These are phyloP conservation scores for Labeo catla DNA, from an alignment of 2,113 vertebrate species.

Conservation along the genomic window DNA sequence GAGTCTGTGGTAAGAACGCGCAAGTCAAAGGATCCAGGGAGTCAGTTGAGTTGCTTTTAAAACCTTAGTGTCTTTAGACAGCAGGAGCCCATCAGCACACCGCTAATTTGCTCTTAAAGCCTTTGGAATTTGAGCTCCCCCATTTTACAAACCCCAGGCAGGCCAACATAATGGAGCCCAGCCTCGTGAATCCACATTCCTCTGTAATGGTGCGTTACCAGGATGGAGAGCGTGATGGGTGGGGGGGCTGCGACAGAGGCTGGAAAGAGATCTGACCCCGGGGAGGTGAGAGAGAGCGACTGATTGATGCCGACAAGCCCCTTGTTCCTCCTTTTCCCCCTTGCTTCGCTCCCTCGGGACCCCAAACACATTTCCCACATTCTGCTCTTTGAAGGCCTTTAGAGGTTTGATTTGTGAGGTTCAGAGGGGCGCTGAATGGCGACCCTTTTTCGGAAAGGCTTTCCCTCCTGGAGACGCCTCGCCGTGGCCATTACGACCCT, in stretches of 20 bases:
- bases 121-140: constrained; percentile 65
- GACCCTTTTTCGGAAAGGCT: constrained; percentile 82
- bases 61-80: constrained; percentile 42
- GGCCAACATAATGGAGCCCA: constrained; percentile 65
- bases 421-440: constrained; percentile 83
- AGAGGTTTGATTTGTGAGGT: constrained; percentile 86
- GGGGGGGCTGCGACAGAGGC: constrained; percentile 31
- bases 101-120: constrained; percentile 77
- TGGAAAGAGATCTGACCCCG: constrained; percentile 71
- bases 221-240: constrained; percentile 58
- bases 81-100: constrained; percentile 44
- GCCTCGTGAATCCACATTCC: constrained; percentile 76
- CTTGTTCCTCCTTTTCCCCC: constrained; percentile 43
- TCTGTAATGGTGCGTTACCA: constrained; percentile 72
- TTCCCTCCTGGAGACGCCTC: constrained; percentile 85
- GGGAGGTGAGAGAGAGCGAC: constrained; percentile 64
- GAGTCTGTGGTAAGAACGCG: neutral
- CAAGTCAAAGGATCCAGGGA: constrained; percentile 4
- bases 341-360: constrained; percentile 51
- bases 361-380: constrained; percentile 83
- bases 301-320: constrained; percentile 69
- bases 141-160: constrained; percentile 65
- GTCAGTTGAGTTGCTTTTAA: constrained; percentile 35
- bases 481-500: constrained; percentile 89
- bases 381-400: constrained; percentile 90